Conservation (phyloP, 2,888 invertebrate genomes). For the Parnassius orleans region DNA sequence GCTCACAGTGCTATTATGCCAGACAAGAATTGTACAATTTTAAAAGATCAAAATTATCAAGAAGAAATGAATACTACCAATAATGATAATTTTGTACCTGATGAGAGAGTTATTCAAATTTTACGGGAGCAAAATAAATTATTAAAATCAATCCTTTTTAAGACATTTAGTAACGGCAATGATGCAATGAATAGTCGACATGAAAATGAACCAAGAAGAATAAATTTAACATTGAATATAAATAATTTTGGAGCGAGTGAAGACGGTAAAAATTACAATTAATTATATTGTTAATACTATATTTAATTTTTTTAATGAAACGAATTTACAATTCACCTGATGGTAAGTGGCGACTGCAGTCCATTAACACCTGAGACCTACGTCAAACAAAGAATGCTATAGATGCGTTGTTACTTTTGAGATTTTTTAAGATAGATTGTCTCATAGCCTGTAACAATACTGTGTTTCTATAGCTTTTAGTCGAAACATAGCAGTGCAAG, state of each 20-base stretch:
- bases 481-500: too few relatives aligned
- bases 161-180: conserved; percentile 4
- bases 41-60: not conserved
- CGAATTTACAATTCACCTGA: too few relatives aligned
- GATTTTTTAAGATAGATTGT: too few relatives aligned
- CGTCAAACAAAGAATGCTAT: too few relatives aligned
- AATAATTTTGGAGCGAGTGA: conserved; percentile 1
- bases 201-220: conserved; percentile 3
- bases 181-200: not conserved
- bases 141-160: conserved; percentile 14
- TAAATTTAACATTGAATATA: conserved; percentile 14
- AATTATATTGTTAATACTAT: too few relatives aligned
- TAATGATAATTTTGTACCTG: not conserved
- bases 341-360: too few relatives aligned
- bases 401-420: too few relatives aligned
- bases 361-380: too few relatives aligned
- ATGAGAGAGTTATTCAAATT: not conserved
- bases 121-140: conserved; percentile 17
- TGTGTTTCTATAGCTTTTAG: too few relatives aligned
- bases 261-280: conserved; percentile 1
- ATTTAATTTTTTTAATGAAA: too few relatives aligned
- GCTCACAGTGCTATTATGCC: not conserved
- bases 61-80: too few relatives aligned
- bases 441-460: too few relatives aligned
- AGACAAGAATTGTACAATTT: not conserved